Evolutionary conservation across 2,797 vertebrate species (phyloP).

Genomic region (Atherinosoma microstoma): DNA sequence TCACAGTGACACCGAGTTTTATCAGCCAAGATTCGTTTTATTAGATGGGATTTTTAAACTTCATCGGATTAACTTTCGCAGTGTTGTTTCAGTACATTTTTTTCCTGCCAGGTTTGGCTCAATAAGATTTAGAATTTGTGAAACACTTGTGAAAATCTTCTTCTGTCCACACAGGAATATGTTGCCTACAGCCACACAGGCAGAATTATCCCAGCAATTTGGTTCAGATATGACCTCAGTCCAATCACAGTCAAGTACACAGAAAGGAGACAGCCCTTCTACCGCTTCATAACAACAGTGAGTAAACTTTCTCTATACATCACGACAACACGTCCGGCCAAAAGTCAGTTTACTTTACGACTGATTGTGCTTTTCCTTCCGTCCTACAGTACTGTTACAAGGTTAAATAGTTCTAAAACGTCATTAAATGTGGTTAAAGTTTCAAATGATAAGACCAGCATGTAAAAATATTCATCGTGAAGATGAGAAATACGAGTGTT

Average conservation of each 20-base stretch:
- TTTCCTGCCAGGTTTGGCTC: background rate
- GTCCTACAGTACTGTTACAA: background rate
- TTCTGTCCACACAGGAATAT: constrained; percentile 87
- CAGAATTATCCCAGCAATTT: constrained; percentile 98
- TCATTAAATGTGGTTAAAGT: background rate
- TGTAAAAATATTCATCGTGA: background rate
- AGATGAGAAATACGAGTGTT: background rate
- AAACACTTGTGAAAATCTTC: background rate
- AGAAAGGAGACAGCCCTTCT: constrained; percentile 94
- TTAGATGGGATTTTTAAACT: background rate
- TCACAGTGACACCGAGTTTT: constrained; percentile 14
- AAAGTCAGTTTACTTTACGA: background rate
- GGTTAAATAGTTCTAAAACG: background rate
- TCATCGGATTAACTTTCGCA: background rate
- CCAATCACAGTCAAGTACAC: constrained; percentile 99
- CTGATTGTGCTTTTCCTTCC: background rate
- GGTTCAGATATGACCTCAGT: constrained; percentile 98
- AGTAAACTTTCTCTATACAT: constrained; percentile 64
- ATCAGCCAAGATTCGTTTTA: constrained; percentile 25
- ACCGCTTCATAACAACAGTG: constrained; percentile 98
- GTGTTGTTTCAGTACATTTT: background rate
- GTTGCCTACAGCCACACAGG: constrained; percentile 98
- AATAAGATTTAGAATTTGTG: background rate
- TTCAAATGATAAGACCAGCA: background rate
- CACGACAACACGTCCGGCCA: background rate